phyloP scores from a whole-genome alignment of 2,888 invertebrate species.

The Sepioteuthis lessoniana region DNA sequence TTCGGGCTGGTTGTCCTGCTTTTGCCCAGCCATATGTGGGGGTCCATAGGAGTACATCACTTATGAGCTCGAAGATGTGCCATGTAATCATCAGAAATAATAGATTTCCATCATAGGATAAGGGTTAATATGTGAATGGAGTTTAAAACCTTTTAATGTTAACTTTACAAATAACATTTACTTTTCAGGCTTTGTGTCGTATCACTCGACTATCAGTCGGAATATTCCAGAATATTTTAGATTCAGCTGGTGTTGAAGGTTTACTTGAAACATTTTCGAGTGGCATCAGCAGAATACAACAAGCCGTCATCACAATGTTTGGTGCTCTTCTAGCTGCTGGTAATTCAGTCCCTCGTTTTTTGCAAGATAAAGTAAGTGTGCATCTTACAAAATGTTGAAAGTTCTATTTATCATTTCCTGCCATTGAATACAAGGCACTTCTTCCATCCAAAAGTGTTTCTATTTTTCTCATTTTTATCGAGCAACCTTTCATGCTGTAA shows the following conservation, averaged over 20 bases:
- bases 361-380: constrained; percentile 71
- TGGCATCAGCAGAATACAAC: constrained; percentile 72
- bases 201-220: constrained; percentile 70
- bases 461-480: too few species aligned
- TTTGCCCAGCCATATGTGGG: too few species aligned
- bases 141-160: background rate
- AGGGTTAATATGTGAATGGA: too few species aligned
- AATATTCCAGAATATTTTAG: constrained; percentile 74
- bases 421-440: too few species aligned
- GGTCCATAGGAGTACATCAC: too few species aligned
- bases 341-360: constrained; percentile 64
- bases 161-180: background rate
- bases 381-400: background rate
- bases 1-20: too few species aligned
- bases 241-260: constrained; percentile 73
- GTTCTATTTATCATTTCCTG: background rate
- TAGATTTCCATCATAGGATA: too few species aligned
- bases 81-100: too few species aligned
- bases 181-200: constrained; percentile 71
- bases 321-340: constrained; percentile 69
- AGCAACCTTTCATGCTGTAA: too few species aligned
- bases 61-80: too few species aligned
- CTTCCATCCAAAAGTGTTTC: too few species aligned
- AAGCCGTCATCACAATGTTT: constrained; percentile 74
- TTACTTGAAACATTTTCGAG: constrained; percentile 69